Conservation (phyloP, 2,113 vertebrate genomes). For the Pavo muticus region DNA sequence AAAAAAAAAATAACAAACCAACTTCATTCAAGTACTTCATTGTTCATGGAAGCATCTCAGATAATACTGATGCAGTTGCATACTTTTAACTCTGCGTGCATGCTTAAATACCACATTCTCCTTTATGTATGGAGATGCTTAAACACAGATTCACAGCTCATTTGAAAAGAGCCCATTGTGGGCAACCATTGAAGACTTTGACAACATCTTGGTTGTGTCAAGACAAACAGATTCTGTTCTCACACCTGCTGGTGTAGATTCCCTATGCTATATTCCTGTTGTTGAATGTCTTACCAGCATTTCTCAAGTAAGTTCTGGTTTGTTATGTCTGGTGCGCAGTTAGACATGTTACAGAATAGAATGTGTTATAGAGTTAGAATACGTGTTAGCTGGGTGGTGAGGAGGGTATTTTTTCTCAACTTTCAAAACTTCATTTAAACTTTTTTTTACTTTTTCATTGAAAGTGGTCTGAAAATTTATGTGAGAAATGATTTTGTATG, state of each 20-base stretch:
- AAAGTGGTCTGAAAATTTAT: background rate
- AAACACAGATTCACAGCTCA: background rate
- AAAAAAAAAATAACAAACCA: background rate
- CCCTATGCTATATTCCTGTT: fast-evolving
- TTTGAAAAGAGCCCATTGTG: background rate
- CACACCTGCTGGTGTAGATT: background rate
- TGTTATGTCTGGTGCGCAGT: background rate
- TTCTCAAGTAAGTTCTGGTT: background rate
- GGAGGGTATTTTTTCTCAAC: background rate
- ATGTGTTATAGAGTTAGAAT: no score
- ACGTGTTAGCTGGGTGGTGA: background rate
- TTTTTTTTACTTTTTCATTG: background rate
- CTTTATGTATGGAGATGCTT: background rate
- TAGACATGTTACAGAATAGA: background rate
- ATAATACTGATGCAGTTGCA: background rate
- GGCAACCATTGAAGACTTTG: background rate
- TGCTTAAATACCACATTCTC: background rate
- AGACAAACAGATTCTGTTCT: background rate
- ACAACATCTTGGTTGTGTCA: background rate
- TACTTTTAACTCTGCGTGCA: background rate
- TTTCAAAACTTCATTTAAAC: background rate
- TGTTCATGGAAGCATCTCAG: background rate
- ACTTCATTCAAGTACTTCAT: background rate
- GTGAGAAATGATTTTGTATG: background rate
- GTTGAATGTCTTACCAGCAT: background rate